Evolutionary conservation across 2,113 vertebrate genomes (phyloP).

Genomic region (Mus spicilegus): DNA sequence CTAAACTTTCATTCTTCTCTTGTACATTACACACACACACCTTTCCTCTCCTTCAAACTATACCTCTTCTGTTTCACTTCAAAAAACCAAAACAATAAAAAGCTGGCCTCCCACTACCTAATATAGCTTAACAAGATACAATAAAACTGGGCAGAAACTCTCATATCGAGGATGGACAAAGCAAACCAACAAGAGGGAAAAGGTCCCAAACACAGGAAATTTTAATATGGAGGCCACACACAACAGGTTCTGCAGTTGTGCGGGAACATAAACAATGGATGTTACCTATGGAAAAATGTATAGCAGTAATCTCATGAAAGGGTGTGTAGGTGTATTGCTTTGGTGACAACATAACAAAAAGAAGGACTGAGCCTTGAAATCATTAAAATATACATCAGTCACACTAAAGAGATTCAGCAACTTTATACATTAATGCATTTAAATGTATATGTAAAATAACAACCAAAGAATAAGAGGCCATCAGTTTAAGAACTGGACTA

Average conservation of each 20-base stretch:
- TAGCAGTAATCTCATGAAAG: neutral
- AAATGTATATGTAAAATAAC: neutral
- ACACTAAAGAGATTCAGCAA: neutral
- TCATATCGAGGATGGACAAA: neutral
- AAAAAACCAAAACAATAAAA: neutral
- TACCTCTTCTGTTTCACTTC: neutral
- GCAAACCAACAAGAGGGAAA: neutral
- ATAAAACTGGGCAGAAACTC: neutral
- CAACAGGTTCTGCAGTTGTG: accelerated
- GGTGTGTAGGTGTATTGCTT: accelerated
- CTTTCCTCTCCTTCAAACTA: neutral
- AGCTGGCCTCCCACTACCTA: neutral
- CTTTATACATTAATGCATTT: neutral
- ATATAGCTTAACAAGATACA: neutral
- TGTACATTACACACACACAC: neutral
- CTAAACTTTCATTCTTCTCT: neutral
- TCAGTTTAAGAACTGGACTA: no score
- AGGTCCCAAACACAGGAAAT: neutral
- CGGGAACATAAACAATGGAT: neutral
- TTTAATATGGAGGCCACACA: neutral
- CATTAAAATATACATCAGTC: neutral
- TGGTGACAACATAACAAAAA: neutral
- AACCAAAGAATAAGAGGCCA: neutral
- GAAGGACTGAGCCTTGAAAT: neutral
- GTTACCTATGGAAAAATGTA: accelerated